Base-by-base conservation (phyloP, 1,140 invertebrate genomes). In the Cataglyphis hispanica region DNA sequence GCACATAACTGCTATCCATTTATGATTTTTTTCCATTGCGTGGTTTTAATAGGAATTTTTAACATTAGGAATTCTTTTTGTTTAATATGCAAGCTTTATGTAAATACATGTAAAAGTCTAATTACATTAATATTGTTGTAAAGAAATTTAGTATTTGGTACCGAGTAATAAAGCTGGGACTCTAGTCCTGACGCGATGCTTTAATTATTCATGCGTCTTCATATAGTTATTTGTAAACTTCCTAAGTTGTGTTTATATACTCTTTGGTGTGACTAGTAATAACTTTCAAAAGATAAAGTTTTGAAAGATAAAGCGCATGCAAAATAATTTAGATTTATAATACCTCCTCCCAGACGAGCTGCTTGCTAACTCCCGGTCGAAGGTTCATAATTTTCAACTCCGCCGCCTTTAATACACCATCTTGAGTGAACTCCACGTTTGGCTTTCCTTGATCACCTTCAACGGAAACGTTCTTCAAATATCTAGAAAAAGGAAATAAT, bases 341-440 rank as follows among this genome's bases (percentile, higher is more conserved):
- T n/a, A 98, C 98, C 96, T 98, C 97, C 93, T 99, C 98, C 98
- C 98, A 99, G 27, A 97, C 96, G 19, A 98, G 96, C 93, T 97
- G 97, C 91, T 96, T 96, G 87, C 97, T 97, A 16, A 97, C 96
- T 19, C 97, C 97, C 0, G 98, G 96, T 61, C 98, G 95, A 6
- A 99, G 95, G 94, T 99, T 99, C 97, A 99, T 98, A 85, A 99
- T 98, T 95, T 98, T 98, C 76, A 99, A 95, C 94, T 99, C 98
- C 0, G 98, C 97, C 0, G 97, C 97, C 92, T 97, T 97, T 19
- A 98, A 95, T 76, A 98, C 98, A 0, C 98, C 98, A 91, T 99
- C 98, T 3, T 97, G 96, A 8, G 98, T 98, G 92, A 99, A 99
- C 93, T 98, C 97, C 11, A 98, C 96, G 87, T 97, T 97, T 0